Evolutionary conservation across 2,888 invertebrate species (phyloP).

Genomic region (Apotomis capreana): DNA sequence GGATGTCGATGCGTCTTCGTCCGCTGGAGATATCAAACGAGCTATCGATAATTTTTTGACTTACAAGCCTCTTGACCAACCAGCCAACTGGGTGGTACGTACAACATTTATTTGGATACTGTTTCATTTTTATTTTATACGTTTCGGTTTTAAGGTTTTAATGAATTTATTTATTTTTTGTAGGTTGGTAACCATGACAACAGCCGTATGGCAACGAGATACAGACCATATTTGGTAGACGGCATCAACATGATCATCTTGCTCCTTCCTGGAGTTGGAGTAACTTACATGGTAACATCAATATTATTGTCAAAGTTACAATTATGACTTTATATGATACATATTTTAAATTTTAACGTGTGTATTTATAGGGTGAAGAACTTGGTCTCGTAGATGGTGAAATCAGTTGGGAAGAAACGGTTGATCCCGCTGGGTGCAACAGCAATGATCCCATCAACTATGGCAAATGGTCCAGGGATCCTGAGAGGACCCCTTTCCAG

Average conservation of each 20-base stretch:
- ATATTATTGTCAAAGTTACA: no score
- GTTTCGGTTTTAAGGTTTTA: background rate
- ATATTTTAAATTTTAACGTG: no score
- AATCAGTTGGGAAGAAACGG: conserved; percentile 86
- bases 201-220: conserved; percentile 84
- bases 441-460: conserved; percentile 86
- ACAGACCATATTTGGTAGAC: conserved; percentile 85
- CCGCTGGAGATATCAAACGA: conserved; percentile 84
- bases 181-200: conserved; percentile 89
- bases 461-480: conserved; percentile 84
- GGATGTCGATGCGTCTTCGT: conserved; percentile 82
- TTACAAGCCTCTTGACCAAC: conserved; percentile 83
- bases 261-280: conserved; percentile 88
- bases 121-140: background rate
- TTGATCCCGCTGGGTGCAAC: conserved; percentile 86
- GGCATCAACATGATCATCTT: conserved; percentile 88
- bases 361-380: conserved; percentile 88
- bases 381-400: conserved; percentile 89
- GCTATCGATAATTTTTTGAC: conserved; percentile 86
- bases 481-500: conserved; percentile 86
- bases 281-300: conserved; percentile 84
- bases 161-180: conserved; percentile 36
- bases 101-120: no score
- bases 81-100: conserved; percentile 92
- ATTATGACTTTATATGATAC: no score